phyloP scores from a whole-genome alignment of 2,113 vertebrate species.

The Odocoileus virginianus region DNA sequence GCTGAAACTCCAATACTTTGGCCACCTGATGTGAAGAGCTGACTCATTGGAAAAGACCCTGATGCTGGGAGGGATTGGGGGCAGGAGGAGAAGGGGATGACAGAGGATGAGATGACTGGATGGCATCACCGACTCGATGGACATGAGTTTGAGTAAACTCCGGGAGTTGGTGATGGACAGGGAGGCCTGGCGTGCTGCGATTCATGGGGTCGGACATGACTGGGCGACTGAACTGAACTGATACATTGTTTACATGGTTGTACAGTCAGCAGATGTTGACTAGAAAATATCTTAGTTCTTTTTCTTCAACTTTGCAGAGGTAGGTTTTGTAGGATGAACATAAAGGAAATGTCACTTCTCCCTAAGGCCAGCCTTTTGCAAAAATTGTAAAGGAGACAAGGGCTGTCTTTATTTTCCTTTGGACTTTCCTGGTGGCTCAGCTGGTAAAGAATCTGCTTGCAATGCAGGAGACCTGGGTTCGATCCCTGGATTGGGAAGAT shows the following conservation, averaged over 20 bases:
- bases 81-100: too few relatives aligned
- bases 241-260: constrained; percentile 29
- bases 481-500: background rate
- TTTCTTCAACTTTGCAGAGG: constrained; percentile 2
- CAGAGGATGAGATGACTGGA: too few relatives aligned
- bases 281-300: constrained; percentile 3
- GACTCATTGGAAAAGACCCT: too few relatives aligned
- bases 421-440: background rate
- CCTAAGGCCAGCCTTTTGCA: constrained; percentile 18
- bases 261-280: constrained; percentile 45
- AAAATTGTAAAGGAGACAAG: constrained; percentile 39
- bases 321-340: constrained; percentile 40
- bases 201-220: too few relatives aligned
- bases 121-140: too few relatives aligned
- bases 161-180: too few relatives aligned
- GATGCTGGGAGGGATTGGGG: too few relatives aligned
- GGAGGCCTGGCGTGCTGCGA: too few relatives aligned
- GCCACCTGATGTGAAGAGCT: too few relatives aligned
- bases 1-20: too few relatives aligned
- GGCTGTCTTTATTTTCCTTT: background rate
- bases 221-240: too few relatives aligned
- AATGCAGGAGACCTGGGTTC: background rate
- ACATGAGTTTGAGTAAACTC: too few relatives aligned
- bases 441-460: background rate
- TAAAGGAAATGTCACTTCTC: constrained; percentile 35